Evolutionary conservation across 35 echinoderm and acorn worm genomes (phyloP).

Genomic region (Amphiura filiformis): DNA sequence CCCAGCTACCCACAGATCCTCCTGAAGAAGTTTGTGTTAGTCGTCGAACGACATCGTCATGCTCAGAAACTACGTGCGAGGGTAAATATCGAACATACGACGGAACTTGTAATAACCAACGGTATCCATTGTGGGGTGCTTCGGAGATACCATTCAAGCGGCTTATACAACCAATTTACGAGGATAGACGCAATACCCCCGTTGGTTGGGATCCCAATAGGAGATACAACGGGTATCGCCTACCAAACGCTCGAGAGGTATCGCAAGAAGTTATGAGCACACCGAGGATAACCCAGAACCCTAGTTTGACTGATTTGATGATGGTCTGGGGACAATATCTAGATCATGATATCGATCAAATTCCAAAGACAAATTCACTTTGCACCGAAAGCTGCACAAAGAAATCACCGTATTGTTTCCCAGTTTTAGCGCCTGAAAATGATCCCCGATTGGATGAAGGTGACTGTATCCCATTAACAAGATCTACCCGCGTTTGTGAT

Average conservation of each 20-base stretch:
- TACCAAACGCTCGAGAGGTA: background rate
- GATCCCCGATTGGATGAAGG: background rate
- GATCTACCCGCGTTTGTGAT: background rate
- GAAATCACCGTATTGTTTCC: background rate
- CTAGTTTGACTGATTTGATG: background rate
- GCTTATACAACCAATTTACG: background rate
- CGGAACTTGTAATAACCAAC: background rate
- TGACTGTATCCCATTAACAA: background rate
- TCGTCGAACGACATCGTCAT: too few relatives aligned
- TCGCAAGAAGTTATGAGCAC: background rate
- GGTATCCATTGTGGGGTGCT: background rate
- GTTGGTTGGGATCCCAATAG: background rate
- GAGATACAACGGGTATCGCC: background rate
- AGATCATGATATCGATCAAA: background rate
- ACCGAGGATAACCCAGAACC: background rate
- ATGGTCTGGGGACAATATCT: background rate
- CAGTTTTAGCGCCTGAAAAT: background rate
- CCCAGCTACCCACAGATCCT: too few relatives aligned
- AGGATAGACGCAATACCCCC: background rate
- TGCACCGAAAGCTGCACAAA: background rate
- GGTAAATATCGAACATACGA: background rate
- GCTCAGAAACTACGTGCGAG: too few relatives aligned
- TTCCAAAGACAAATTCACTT: background rate
- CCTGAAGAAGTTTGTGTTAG: too few relatives aligned
- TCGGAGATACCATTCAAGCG: background rate